A percentile compares a stretch with the other conserved stretches of the same genome.
Evolutionary conservation across 2,888 invertebrate genomes (phyloP).

Genomic region (Acanthoscelides obtectus): DNA sequence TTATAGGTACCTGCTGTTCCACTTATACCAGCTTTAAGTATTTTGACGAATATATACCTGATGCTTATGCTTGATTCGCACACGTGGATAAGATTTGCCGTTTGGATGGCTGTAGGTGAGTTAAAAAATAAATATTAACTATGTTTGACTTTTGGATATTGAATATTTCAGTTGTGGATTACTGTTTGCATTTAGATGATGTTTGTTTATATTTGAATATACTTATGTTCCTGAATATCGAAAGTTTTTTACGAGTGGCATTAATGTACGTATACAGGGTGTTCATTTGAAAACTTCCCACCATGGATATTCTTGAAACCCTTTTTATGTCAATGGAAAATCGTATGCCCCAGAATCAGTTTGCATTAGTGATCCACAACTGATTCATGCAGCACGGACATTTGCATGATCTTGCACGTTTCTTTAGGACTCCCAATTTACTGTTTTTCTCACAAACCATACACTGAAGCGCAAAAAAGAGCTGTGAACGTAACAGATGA

Average conservation of each 20-base stretch:
- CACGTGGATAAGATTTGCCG: constrained; percentile 79
- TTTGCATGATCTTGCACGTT: constrained; percentile 26
- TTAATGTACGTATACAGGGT: too few relatives aligned
- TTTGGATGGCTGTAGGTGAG: constrained; percentile 80
- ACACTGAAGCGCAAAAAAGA: constrained; percentile 22
- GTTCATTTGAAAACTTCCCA: too few relatives aligned
- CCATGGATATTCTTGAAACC: too few relatives aligned
- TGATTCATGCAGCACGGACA: constrained; percentile 1
- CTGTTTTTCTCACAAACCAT: constrained; percentile 32
- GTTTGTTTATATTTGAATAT: too few relatives aligned
- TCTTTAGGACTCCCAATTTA: constrained; percentile 43
- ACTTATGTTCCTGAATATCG: too few relatives aligned
- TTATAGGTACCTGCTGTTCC: constrained; percentile 80
- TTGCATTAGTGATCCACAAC: background rate
- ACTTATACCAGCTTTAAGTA: constrained; percentile 73
- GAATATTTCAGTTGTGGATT: background rate
- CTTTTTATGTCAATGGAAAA: too few relatives aligned
- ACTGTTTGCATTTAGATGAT: too few relatives aligned
- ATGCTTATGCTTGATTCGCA: constrained; percentile 73
- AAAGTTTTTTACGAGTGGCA: too few relatives aligned
- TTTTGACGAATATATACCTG: constrained; percentile 77
- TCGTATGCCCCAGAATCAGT: too few relatives aligned
- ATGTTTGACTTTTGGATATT: background rate
- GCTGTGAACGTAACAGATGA: constrained; percentile 10
- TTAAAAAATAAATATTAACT: background rate